Conservation (phyloP, 1,140 invertebrate species). For the Pentalonia nigronervosa region DNA sequence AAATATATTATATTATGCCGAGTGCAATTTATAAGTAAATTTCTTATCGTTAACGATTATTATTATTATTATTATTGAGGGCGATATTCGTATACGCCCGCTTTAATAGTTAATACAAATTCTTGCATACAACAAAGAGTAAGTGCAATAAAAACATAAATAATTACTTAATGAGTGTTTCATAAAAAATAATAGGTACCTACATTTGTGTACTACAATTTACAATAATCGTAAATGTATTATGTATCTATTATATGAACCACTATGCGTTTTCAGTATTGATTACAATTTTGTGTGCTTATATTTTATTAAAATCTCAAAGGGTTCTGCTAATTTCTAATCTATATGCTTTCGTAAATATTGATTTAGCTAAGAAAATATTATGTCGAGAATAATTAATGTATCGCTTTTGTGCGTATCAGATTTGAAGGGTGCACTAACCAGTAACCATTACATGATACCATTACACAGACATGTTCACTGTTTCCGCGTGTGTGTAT, state of each 20-base stretch:
- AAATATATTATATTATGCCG: neutral
- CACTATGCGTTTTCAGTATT: neutral
- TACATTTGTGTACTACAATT: neutral
- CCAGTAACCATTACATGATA: neutral
- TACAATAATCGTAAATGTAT: neutral
- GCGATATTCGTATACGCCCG: neutral
- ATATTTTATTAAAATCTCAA: conserved; percentile 24
- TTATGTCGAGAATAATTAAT: conserved; percentile 41
- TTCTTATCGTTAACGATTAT: neutral
- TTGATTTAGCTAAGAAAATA: conserved; percentile 43
- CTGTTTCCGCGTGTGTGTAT: neutral
- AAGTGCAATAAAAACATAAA: neutral
- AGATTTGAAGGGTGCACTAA: conserved; percentile 35
- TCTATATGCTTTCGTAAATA: conserved; percentile 40
- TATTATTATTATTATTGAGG: neutral
- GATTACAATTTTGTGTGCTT: conserved; percentile 9
- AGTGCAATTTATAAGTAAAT: neutral
- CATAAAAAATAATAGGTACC: neutral
- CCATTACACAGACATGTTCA: neutral
- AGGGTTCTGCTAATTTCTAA: conserved; percentile 16
- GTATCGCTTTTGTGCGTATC: conserved; percentile 8
- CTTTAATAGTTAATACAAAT: neutral
- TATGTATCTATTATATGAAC: neutral
- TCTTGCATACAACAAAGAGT: neutral
- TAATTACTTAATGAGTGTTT: neutral